Evolutionary conservation across 1,140 invertebrate species (phyloP), one percentile per base, ranked within the genome.

Genomic region (Lepidurus arcticus): DNA sequence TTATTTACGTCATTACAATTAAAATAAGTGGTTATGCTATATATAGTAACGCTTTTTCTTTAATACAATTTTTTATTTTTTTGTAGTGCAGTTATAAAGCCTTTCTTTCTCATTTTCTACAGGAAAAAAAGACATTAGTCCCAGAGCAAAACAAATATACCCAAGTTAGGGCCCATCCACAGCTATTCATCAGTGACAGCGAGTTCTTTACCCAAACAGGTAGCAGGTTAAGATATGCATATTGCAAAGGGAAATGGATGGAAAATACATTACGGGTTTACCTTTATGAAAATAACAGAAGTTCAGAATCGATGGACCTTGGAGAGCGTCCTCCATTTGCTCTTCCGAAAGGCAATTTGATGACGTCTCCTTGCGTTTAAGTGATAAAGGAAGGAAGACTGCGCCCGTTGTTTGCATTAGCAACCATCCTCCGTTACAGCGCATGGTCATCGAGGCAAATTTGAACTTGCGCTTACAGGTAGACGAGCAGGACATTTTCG

Each of bases 241-340:
- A 34, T 4, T 34, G 34, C 4, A 34, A 34, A 34, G 34, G 34
- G 34, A 34, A 34, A 34, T 34, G 34, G 34, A n/a, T 65, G 16
- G 16, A 7, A 21, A 65, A 65, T 9, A 1, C 53, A 21, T 65
- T 47, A 47, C 16, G 45, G 45, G 45, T 11, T 65, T 65, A 65
- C 45, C 53, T 65, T 65, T 65, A 65, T 65, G 53, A 65, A 65
- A 65, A 65, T n/a, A 65, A 65, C 8, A 65, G 53, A 65, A 65
- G 53, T n/a, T 65, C 21, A 10, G 4, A 65, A 65, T 65, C 53
- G 53, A 65, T 65, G n/a, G 21, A 16, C 53, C 53, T 65, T 65
- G 53, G 53, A 65, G 16, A 65, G 8, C 34, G 34, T 34, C 34
- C 34, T 34, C 34, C 34, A 34, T 34, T 34, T 34, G 34, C 34